Evolutionary conservation across 2,797 vertebrate genomes (phyloP).

Genomic region (Rallus crepitans): DNA sequence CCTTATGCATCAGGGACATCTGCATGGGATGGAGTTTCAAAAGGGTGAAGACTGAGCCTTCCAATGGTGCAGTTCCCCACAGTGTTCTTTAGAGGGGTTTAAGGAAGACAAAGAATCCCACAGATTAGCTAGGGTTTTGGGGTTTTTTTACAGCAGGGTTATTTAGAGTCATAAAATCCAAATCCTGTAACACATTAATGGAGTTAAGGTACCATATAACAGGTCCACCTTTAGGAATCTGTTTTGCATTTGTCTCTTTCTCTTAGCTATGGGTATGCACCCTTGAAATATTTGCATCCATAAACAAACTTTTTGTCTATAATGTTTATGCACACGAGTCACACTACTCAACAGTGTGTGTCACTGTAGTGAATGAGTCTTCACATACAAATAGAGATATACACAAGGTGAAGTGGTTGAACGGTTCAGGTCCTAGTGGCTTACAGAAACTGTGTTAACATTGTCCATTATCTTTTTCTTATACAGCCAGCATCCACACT

Average conservation of each 20-base stretch:
- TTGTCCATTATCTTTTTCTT: slow-evolving; percentile 1
- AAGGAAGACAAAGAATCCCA: neutral
- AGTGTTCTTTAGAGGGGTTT: neutral
- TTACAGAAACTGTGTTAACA: neutral
- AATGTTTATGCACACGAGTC: neutral
- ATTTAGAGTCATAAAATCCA: neutral
- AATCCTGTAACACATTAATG: neutral
- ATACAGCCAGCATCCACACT: neutral
- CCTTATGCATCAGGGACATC: neutral
- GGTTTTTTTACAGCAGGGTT: neutral
- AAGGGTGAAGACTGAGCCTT: neutral
- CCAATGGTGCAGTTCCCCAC: neutral
- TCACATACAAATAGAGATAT: neutral
- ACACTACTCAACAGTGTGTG: neutral
- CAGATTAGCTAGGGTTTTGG: neutral
- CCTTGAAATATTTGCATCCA: neutral
- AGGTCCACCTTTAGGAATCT: neutral
- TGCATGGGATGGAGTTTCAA: neutral
- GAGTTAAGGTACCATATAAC: neutral
- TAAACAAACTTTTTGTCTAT: neutral
- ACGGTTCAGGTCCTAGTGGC: neutral
- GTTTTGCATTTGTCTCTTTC: neutral
- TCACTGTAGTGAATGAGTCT: neutral
- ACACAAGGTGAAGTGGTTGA: neutral
- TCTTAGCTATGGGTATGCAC: neutral